Base-by-base conservation (phyloP, 1,140 invertebrate species). In the Hermatobates lingyangjiaoensis region DNA sequence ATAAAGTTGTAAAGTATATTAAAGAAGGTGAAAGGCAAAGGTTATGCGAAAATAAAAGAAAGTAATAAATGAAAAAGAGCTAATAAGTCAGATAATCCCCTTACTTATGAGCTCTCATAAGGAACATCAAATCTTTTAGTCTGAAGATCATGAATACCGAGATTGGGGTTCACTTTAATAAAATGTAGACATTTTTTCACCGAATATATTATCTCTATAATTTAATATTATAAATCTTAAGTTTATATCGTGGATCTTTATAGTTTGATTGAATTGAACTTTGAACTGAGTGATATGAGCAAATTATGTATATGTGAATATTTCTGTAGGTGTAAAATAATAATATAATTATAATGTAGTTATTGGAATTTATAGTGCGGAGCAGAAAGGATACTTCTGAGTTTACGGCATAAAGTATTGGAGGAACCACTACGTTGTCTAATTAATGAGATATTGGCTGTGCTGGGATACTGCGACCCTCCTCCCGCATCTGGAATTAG, bases 401-500 rank as follows among this genome's bases (percentile, higher is more conserved):
- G 67, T 48, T 57, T 74, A 18, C 61, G 68, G 45, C 54, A 58
- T 25, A 63, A 58, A 48, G 60, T 57, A 15, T 66, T 61, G 52
- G 63, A 74, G 64, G 52, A 62, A 60, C 59, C 71, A 54, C 57
- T 66, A 59, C 58, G 67, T 60, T 58, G 59, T 45, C 63, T 67
- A 0, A 57, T 74, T 5, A 67, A 71, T 56, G 76, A 82, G 72
- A 75, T 76, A 1, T 68, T 91, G 48, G 74, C 82, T 1, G 61
- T 89, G 26, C 63, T 91, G 48, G 89, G 89, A 4, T 75, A 87
- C 62, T 66, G 73, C 7, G 71, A 77, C 52, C 79, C 84, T 27
- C 68, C 83, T 3, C 74, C 73, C 55, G 76, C 76, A 3, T 67
- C 70, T 51, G 89, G 90, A 3, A 80, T 92, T 25, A 71, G 83